Percentiles rank a stretch among this genome's conserved stretches.
Conservation (phyloP, 2,797 vertebrate species). For the Sebastes aleutianus region DNA sequence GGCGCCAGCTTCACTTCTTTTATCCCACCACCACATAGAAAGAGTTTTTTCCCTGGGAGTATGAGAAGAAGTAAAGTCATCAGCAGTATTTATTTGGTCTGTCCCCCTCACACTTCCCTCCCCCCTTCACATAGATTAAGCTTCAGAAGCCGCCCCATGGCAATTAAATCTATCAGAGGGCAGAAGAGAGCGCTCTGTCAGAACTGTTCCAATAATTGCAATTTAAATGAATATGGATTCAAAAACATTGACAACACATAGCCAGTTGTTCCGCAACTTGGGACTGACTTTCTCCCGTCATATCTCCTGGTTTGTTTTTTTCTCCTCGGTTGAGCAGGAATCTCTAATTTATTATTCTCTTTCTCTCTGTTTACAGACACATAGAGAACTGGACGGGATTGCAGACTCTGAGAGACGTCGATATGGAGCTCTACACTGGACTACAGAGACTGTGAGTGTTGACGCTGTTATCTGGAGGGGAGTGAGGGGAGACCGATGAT, state of each 20-base stretch:
- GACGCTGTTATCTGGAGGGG: constrained; percentile 30
- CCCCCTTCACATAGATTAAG: constrained; percentile 61
- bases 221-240: constrained; percentile 74
- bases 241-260: constrained; percentile 60
- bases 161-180: constrained; percentile 77
- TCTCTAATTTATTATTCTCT: constrained; percentile 52
- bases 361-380: constrained; percentile 85
- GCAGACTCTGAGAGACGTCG: constrained; percentile 93
- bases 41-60: constrained; percentile 14
- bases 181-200: constrained; percentile 67
- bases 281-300: constrained; percentile 2
- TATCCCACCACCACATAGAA: constrained; percentile 27
- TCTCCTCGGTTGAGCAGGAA: constrained; percentile 23
- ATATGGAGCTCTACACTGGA: constrained; percentile 98
- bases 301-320: constrained; percentile 34
- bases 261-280: constrained; percentile 52
- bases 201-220: constrained; percentile 72
- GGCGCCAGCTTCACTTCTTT: constrained; percentile 16
- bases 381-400: constrained; percentile 98
- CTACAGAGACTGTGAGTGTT: constrained; percentile 96
- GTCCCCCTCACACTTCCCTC: constrained; percentile 22
- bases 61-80: constrained; percentile 56
- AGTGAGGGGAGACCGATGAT: background rate
- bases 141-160: constrained; percentile 64
- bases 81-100: constrained; percentile 58